These are phyloP conservation scores for Coilia nasus DNA, from an alignment of 2,797 vertebrate species.

Conservation along the genomic window DNA sequence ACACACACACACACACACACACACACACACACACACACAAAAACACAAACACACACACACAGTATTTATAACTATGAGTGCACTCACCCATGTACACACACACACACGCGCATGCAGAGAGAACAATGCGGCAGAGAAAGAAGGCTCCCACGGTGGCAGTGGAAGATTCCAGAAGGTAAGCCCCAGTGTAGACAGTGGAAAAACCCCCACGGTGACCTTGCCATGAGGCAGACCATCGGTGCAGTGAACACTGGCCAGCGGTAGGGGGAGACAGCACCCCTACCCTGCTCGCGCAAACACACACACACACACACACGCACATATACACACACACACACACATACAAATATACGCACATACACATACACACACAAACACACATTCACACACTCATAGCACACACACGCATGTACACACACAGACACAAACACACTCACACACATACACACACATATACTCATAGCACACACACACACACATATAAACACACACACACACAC, in stretches of 20 bases:
- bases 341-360: neutral
- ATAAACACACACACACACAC: no score
- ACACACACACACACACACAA: conserved; percentile 14
- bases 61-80: neutral
- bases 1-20: neutral
- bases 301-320: neutral
- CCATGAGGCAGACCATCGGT: neutral
- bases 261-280: conserved; percentile 4
- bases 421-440: neutral
- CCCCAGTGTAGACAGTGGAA: conserved; percentile 65
- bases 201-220: conserved; percentile 62
- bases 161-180: conserved; percentile 66
- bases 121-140: conserved; percentile 20
- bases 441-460: no score
- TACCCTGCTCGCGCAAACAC: neutral
- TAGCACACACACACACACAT: no score
- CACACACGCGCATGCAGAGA: neutral
- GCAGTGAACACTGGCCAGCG: neutral
- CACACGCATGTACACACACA: neutral
- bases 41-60: conserved; percentile 31
- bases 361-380: no score
- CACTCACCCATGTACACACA: neutral
- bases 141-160: conserved; percentile 49
- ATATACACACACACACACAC: conserved; percentile 16
- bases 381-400: no score